Evolutionary conservation across 2,888 invertebrate genomes (phyloP).

Genomic region (Brachypalpus laphriformis): DNA sequence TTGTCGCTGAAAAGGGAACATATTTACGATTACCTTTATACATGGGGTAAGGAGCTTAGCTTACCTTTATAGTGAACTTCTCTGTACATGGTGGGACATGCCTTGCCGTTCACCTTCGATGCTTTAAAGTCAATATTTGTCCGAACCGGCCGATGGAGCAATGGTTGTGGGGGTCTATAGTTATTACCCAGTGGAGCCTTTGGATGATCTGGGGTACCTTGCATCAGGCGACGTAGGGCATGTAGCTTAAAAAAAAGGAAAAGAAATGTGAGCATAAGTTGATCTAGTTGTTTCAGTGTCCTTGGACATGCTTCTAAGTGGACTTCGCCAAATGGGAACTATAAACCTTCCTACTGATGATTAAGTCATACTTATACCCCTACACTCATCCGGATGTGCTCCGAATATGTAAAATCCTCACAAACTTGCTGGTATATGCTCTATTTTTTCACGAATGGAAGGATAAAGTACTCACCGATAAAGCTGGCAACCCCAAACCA

Average conservation of each 20-base stretch:
- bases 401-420: slow-evolving; percentile 29
- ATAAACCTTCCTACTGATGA: slow-evolving; percentile 49
- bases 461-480: neutral
- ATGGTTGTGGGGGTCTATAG: slow-evolving; percentile 95
- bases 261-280: neutral
- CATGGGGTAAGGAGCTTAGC: slow-evolving; percentile 7
- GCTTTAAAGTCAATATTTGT: slow-evolving; percentile 98
- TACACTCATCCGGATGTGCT: slow-evolving; percentile 38
- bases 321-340: neutral
- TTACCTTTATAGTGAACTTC: slow-evolving; percentile 95
- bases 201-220: slow-evolving; percentile 92
- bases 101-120: slow-evolving; percentile 89
- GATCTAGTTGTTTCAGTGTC: neutral
- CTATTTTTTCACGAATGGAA: neutral
- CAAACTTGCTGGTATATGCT: neutral
- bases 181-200: slow-evolving; percentile 97
- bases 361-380: slow-evolving; percentile 48
- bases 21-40: neutral
- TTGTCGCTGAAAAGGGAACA: slow-evolving; percentile 87
- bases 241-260: slow-evolving; percentile 86
- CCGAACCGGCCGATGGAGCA: slow-evolving; percentile 96
- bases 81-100: slow-evolving; percentile 95
- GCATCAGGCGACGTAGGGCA: slow-evolving; percentile 92
- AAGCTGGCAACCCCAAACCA: neutral
- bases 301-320: slow-evolving; percentile 2